These are phyloP conservation scores for Archips xylosteana DNA, from an alignment of 2,888 invertebrate genomes.

Conservation along the genomic window DNA sequence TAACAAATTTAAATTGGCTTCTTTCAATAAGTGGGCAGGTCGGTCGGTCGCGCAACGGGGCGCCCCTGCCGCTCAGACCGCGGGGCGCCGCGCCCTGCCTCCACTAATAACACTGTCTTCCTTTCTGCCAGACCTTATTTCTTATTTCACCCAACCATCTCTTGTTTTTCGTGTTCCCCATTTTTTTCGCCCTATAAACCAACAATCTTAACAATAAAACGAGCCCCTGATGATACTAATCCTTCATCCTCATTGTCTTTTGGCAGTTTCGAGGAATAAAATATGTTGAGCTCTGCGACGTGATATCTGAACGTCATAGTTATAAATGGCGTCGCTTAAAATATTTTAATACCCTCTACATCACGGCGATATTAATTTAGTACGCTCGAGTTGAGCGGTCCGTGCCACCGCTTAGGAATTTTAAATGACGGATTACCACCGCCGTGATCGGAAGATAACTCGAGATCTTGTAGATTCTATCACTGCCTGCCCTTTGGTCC, in stretches of 20 bases:
- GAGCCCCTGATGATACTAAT: constrained; percentile 82
- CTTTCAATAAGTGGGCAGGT: constrained; percentile 77
- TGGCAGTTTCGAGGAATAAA: constrained; percentile 85
- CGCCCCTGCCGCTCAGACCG: constrained; percentile 82
- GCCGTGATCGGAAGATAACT: constrained; percentile 79
- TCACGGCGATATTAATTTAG: constrained; percentile 84
- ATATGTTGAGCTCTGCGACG: constrained; percentile 81
- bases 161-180: constrained; percentile 75
- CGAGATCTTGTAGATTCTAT: constrained; percentile 72
- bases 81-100: constrained; percentile 78
- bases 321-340: constrained; percentile 85
- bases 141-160: constrained; percentile 78
- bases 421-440: constrained; percentile 84
- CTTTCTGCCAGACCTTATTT: constrained; percentile 82
- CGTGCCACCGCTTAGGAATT: constrained; percentile 80
- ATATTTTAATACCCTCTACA: constrained; percentile 84
- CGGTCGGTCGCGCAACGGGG: constrained; percentile 57
- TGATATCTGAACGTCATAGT: constrained; percentile 82
- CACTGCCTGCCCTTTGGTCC: constrained; percentile 59
- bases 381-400: constrained; percentile 81
- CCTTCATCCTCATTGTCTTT: constrained; percentile 85
- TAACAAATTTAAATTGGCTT: constrained; percentile 78
- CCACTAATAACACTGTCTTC: constrained; percentile 81
- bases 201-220: constrained; percentile 81
- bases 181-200: constrained; percentile 70